Evolutionary conservation across 1,140 invertebrate genomes (phyloP), one percentile per base, ranked within the genome.

Genomic region (Drosophila kepulauana): DNA sequence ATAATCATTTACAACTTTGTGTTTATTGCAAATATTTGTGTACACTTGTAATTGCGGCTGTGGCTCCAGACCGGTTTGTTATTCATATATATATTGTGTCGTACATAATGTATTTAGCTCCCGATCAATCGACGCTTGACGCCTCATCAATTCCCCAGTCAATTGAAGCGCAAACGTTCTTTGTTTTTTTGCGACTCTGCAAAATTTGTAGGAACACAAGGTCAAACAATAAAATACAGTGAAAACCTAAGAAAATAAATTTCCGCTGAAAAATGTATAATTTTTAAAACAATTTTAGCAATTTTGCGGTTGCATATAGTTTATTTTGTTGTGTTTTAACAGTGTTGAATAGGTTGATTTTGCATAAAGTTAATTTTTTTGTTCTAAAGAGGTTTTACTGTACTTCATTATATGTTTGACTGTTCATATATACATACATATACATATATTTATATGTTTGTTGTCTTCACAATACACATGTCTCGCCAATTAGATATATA

Each of bases 161-260:
- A 64, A 71, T 54, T 68, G 51, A 30, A 11, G 25, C 58, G 7
- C 16, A 30, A 15, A 35, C n/a, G 35, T 38, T 16, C 5, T 52
- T 61, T 70, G 20, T 25, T 38, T 38, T 70, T 30, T 16, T 52
- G 30, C 20, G 52, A 35, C 1, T 57, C 35, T 41, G 28, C 43
- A 3, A 49, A 43, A 48, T 62, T 58, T n/a, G 43, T 16, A 38
- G 16, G 8, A 20, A 7, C 35, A 16, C 43, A 65, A 65, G 69
- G 69, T 71, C 61, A 65, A 64, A 20, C 10, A 71, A 64, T 15
- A 25, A 7, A 64, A n/a, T 45, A 56, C 52, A 56, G 52, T 56
- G 52, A 38, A 38, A 1, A 16, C 52, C 5, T 43, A 1, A 13
- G n/a, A 13, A 43, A 43, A 13, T 5, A 13, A 13, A 43, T 7